A percentile compares a stretch with the other conserved stretches of the same genome.
Evolutionary conservation across 2,888 invertebrate species (phyloP).

Genomic region (Agonopterix alstromeriana): DNA sequence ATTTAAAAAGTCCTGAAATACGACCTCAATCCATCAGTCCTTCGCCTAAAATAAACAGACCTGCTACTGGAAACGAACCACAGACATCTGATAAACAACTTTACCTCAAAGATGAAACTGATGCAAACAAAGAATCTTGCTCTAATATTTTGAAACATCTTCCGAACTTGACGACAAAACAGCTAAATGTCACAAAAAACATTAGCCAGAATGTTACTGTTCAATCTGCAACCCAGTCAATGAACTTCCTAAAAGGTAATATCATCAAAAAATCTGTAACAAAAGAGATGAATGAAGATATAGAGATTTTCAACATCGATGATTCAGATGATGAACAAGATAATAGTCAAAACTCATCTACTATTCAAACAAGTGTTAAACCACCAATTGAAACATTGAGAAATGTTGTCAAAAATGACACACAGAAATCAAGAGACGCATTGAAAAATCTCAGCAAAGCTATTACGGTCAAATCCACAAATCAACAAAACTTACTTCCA

Average conservation of each 20-base stretch:
- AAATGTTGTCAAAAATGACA: background rate
- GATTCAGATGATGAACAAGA: constrained; percentile 60
- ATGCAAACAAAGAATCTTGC: constrained; percentile 23
- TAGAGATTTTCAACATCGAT: constrained; percentile 62
- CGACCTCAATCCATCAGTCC: constrained; percentile 5
- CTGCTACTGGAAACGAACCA: too few species aligned
- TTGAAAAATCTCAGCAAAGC: constrained; percentile 37
- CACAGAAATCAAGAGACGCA: constrained; percentile 18
- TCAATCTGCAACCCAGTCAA: constrained; percentile 12
- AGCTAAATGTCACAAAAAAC: constrained; percentile 20
- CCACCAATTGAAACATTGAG: background rate
- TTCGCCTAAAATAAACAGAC: too few species aligned
- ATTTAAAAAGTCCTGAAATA: constrained; percentile 5
- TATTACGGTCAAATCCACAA: constrained; percentile 34
- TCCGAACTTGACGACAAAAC: constrained; percentile 46
- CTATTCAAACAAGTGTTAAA: constrained; percentile 10
- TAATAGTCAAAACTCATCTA: constrained; percentile 7
- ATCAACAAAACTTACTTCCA: constrained; percentile 5
- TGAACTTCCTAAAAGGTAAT: constrained; percentile 18
- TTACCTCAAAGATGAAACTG: constrained; percentile 5
- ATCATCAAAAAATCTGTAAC: constrained; percentile 17
- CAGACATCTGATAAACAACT: background rate
- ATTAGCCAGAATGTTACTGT: constrained; percentile 11
- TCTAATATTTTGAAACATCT: constrained; percentile 42
- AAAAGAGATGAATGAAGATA: constrained; percentile 32